Conservation (phyloP, 2,113 vertebrate species). For the Pelobates fuscus region DNA sequence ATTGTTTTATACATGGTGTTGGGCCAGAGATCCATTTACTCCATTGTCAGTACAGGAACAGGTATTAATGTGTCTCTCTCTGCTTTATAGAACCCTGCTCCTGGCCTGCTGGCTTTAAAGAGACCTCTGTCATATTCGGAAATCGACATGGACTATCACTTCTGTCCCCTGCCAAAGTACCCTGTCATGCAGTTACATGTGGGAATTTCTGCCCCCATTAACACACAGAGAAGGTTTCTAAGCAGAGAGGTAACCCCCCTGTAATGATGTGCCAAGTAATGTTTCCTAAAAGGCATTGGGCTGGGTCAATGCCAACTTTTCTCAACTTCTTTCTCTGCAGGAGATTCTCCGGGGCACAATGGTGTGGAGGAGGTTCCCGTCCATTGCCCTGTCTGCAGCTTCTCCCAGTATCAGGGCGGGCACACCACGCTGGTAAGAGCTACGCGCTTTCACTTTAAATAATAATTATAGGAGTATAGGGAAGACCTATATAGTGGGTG, state of each 20-base stretch:
- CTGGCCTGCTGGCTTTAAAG: slow-evolving; percentile 74
- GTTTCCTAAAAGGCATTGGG: neutral
- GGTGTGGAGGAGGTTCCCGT: slow-evolving; percentile 78
- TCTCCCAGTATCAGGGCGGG: slow-evolving; percentile 48
- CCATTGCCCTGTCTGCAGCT: slow-evolving; percentile 59
- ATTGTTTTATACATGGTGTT: no score
- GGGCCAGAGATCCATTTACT: no score
- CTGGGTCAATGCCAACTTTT: no score
- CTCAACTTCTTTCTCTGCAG: slow-evolving; percentile 62
- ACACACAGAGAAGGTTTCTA: slow-evolving; percentile 74
- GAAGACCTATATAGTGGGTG: no score
- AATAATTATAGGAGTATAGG: no score
- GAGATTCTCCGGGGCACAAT: slow-evolving; percentile 76
- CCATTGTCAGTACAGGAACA: no score
- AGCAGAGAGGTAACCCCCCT: slow-evolving; percentile 49
- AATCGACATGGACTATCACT: slow-evolving; percentile 76
- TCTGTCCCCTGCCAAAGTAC: slow-evolving; percentile 83
- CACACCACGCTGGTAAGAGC: slow-evolving; percentile 67
- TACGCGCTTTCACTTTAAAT: no score
- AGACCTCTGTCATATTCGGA: slow-evolving; percentile 75
- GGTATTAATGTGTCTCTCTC: no score
- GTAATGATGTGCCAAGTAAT: no score
- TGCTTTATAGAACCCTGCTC: slow-evolving; percentile 84
- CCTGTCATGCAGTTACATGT: slow-evolving; percentile 59
- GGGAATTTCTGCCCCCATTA: slow-evolving; percentile 29